A percentile compares a stretch with the other conserved stretches of the same genome.
These are phyloP conservation scores for Thomomys bottae DNA, from an alignment of 2,113 vertebrate species.

Conservation along the genomic window DNA sequence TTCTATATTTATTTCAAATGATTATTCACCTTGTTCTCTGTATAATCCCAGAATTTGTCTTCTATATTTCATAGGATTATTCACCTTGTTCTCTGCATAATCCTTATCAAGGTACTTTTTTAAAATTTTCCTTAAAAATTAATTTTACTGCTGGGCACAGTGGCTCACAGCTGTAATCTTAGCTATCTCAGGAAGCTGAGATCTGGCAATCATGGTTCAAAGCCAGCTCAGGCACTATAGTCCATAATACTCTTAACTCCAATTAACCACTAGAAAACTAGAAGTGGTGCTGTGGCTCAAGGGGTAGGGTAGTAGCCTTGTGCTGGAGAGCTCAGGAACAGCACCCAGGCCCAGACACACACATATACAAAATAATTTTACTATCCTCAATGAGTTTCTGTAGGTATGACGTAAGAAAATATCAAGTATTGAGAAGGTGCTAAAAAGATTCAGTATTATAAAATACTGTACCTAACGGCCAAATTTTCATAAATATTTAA, in stretches of 20 bases:
- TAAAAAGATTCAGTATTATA: background rate
- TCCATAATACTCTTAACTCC: too few species aligned
- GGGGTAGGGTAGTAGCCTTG: too few species aligned
- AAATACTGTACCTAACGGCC: background rate
- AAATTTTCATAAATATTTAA: background rate
- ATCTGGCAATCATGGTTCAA: too few species aligned
- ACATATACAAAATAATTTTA: too few species aligned
- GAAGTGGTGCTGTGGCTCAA: too few species aligned
- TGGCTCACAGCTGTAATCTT: too few species aligned
- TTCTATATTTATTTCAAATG: slow-evolving; percentile 34
- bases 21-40: background rate
- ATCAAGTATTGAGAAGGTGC: background rate
- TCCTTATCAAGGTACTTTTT: background rate
- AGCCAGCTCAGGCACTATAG: too few species aligned
- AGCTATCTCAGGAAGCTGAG: too few species aligned
- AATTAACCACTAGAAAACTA: too few species aligned
- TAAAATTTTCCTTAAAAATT: background rate
- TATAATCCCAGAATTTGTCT: slow-evolving; percentile 18
- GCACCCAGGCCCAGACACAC: too few species aligned
- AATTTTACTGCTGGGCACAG: too few species aligned
- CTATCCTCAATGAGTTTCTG: background rate
- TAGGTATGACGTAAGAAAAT: slow-evolving; percentile 5
- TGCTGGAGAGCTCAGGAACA: too few species aligned
- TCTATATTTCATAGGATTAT: slow-evolving; percentile 14
- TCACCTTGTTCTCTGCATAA: background rate